A percentile compares a stretch with the other conserved stretches of the same genome.
Evolutionary conservation across 1,140 invertebrate species (phyloP).

Genomic region (Zaprionus capensis): DNA sequence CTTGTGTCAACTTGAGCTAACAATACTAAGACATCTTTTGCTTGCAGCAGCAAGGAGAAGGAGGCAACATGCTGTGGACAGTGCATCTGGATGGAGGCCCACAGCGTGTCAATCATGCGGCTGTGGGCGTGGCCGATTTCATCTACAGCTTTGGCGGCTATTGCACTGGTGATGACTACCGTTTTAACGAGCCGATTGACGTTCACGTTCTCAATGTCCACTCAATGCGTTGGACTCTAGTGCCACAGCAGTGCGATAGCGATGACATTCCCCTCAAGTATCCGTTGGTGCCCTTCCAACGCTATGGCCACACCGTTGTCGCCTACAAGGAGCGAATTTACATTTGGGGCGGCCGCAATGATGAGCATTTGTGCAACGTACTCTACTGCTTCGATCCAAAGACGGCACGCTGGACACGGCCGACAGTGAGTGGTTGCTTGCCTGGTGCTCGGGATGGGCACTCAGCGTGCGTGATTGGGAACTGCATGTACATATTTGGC

Average conservation of each 20-base stretch:
- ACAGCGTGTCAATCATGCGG: constrained; percentile 92
- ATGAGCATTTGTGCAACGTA: constrained; percentile 90
- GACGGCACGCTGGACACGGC: constrained; percentile 88
- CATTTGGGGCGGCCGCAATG: constrained; percentile 96
- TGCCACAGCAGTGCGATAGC: constrained; percentile 69
- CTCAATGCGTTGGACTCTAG: constrained; percentile 86
- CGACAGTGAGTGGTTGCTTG: constrained; percentile 87
- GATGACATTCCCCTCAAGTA: constrained; percentile 78
- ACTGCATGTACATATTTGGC: constrained; percentile 96
- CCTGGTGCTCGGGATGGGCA: constrained; percentile 95
- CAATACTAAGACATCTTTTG: background rate
- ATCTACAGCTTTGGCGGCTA: constrained; percentile 97
- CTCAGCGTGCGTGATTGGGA: constrained; percentile 91
- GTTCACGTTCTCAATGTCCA: constrained; percentile 94
- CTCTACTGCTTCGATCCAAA: constrained; percentile 93
- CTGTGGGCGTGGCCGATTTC: constrained; percentile 91
- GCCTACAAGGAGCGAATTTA: constrained; percentile 90
- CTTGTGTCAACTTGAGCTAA: too few species aligned
- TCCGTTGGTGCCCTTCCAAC: constrained; percentile 86
- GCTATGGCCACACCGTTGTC: constrained; percentile 94
- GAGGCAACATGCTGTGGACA: constrained; percentile 89
- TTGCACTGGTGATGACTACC: constrained; percentile 91
- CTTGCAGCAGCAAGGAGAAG: constrained; percentile 2
- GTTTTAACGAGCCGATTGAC: constrained; percentile 90
- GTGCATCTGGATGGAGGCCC: constrained; percentile 91